Percentiles rank a stretch among this genome's conserved stretches.
Evolutionary conservation across 2,797 vertebrate species (phyloP).

Genomic region (Anolis apletophallus): DNA sequence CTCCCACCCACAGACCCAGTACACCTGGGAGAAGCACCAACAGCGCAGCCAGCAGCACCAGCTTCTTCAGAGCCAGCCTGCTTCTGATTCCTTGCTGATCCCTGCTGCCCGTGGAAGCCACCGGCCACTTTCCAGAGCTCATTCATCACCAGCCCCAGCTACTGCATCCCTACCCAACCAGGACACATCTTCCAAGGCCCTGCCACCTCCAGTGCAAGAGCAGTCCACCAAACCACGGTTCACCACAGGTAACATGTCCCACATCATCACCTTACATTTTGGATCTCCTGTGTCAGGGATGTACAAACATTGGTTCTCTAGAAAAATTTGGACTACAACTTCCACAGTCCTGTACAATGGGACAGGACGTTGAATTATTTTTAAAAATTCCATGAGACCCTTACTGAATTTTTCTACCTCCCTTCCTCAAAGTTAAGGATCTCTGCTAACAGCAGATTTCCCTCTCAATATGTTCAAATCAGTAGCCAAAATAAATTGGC

Average conservation of each 20-base stretch:
- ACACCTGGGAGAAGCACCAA: conserved; percentile 90
- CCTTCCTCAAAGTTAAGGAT: too few relatives aligned
- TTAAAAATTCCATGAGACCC: too few relatives aligned
- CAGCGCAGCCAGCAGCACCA: conserved; percentile 89
- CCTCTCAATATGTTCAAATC: background rate
- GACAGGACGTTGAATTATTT: background rate
- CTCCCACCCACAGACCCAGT: conserved; percentile 75
- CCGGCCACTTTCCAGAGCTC: conserved; percentile 88
- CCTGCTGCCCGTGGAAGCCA: conserved; percentile 82
- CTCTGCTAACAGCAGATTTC: background rate
- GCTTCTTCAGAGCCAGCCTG: conserved; percentile 82
- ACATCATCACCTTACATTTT: background rate
- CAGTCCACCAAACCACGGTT: conserved; percentile 79
- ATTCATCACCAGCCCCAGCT: conserved; percentile 93
- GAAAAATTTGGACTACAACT: background rate
- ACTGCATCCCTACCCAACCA: conserved; percentile 84
- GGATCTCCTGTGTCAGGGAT: background rate
- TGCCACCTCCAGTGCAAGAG: conserved; percentile 83
- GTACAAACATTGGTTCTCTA: background rate
- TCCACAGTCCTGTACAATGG: background rate
- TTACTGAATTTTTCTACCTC: too few relatives aligned
- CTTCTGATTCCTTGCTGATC: conserved; percentile 83
- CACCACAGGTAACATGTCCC: conserved; percentile 81
- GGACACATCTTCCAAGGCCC: conserved; percentile 77
- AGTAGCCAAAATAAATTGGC: background rate